Evolutionary conservation across 2,797 vertebrate genomes (phyloP).

Genomic region (Ceryle rudis): DNA sequence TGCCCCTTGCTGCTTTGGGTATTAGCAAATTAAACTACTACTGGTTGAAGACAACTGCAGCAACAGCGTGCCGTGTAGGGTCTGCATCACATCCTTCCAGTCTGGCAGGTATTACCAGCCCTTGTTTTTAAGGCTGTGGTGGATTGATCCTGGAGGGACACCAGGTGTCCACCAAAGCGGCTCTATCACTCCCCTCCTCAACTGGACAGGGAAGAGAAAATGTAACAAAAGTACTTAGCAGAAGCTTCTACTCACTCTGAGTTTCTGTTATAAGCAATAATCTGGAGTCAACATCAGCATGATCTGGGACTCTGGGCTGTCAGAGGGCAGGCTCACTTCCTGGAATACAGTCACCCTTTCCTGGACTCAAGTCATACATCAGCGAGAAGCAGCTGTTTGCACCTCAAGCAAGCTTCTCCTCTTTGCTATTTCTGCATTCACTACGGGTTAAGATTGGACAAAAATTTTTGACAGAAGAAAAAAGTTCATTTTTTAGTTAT

Average conservation of each 20-base stretch:
- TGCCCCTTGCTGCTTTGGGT: background rate
- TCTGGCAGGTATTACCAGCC: background rate
- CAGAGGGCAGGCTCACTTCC: background rate
- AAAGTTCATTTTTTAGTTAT: background rate
- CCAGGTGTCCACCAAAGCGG: background rate
- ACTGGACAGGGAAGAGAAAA: background rate
- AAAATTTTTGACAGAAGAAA: background rate
- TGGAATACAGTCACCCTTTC: background rate
- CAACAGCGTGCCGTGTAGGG: accelerated
- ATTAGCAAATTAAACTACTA: background rate
- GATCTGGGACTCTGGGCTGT: background rate
- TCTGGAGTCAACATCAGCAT: background rate
- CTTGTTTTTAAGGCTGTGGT: background rate
- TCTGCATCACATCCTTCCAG: background rate
- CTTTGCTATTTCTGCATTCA: background rate
- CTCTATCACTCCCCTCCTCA: background rate
- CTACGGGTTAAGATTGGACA: background rate
- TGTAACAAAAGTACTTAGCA: background rate
- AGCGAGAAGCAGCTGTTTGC: background rate
- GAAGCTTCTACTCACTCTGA: background rate
- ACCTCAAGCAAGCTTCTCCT: background rate
- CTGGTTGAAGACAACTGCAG: background rate
- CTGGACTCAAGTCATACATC: background rate
- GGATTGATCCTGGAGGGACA: background rate
- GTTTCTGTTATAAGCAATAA: background rate